Percentiles rank a stretch among this genome's conserved stretches.
phyloP scores from a whole-genome alignment of 2,113 vertebrate genomes.

The Sylvietta virens region DNA sequence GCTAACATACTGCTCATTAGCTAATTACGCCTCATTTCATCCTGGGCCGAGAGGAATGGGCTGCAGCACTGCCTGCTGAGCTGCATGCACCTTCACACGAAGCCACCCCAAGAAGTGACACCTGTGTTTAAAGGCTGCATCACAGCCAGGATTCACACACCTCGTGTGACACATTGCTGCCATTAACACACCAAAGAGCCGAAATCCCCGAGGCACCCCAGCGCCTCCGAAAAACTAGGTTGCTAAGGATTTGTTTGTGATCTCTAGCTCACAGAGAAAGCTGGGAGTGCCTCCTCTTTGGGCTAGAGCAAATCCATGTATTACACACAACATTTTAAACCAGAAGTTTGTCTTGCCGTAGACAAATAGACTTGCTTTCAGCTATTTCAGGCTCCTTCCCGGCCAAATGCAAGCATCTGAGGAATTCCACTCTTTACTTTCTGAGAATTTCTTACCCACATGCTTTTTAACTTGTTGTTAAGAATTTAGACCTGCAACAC shows the following conservation, averaged over 20 bases:
- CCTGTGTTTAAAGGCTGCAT: not conserved
- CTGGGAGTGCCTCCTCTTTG: not conserved
- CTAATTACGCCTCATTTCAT: not conserved
- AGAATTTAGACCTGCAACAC: not conserved
- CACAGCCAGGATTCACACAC: not conserved
- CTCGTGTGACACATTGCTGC: not conserved
- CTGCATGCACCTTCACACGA: not conserved
- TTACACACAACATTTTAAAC: not conserved
- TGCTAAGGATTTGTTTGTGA: not conserved
- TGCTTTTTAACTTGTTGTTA: not conserved
- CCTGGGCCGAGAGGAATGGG: not conserved
- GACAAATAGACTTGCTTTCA: not conserved
- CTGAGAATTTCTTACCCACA: not conserved
- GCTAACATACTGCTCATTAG: not conserved
- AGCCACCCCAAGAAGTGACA: not conserved
- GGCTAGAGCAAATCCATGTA: not conserved
- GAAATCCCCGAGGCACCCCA: not conserved
- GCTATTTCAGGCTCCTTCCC: not conserved
- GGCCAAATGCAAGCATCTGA: not conserved
- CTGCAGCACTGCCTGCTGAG: not conserved
- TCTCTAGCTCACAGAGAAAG: not conserved
- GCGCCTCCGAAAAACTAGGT: not conserved
- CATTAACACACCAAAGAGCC: not conserved
- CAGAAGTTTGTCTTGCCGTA: not conserved
- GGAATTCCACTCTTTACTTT: not conserved